Evolutionary conservation across 92 coral and sea anemone species (phyloP).

Genomic region (Phymanthus crucifer): DNA sequence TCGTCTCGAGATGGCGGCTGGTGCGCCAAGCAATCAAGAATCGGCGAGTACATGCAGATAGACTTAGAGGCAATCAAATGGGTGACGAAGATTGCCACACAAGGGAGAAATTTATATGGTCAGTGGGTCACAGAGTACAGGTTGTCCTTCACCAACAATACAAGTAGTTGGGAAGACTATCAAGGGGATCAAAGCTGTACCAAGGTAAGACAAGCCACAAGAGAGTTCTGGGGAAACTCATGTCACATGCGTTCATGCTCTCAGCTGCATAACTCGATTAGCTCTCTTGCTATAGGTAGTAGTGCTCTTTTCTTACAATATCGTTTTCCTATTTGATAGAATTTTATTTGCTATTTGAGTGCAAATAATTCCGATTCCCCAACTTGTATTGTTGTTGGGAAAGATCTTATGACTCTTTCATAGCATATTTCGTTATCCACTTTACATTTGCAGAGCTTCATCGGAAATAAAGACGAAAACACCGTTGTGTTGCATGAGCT

Average conservation of each 20-base stretch:
- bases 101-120: neutral
- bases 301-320: too few species aligned
- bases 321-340: too few species aligned
- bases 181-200: neutral
- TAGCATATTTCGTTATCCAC: too few species aligned
- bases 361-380: too few species aligned
- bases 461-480: neutral
- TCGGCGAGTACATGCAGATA: conserved; percentile 32
- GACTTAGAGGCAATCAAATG: neutral
- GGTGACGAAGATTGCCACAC: conserved; percentile 18
- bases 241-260: too few species aligned
- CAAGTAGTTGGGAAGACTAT: neutral
- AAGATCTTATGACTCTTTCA: too few species aligned
- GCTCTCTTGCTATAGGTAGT: too few species aligned
- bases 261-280: too few species aligned
- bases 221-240: too few species aligned
- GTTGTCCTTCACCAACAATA: conserved; percentile 12
- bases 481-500: conserved; percentile 1
- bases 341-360: too few species aligned
- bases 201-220: neutral
- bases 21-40: neutral
- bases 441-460: neutral
- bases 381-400: too few species aligned
- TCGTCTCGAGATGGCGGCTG: neutral
- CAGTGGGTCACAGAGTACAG: conserved; percentile 18